These are phyloP conservation scores for Cathartes aura DNA, from an alignment of 2,113 vertebrate genomes.

Conservation along the genomic window DNA sequence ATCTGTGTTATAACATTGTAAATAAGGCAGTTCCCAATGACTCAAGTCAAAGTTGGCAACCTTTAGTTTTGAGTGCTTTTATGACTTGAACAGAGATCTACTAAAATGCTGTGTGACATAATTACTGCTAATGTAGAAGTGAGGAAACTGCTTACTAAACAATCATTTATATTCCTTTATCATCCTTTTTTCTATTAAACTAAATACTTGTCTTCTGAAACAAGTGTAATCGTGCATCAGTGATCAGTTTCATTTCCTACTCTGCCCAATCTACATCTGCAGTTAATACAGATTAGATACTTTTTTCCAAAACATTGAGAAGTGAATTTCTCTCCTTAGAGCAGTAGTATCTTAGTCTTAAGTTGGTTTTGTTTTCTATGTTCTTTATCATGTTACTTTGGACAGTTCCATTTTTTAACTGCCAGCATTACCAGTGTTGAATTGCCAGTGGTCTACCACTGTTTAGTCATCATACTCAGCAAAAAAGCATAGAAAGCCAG, in stretches of 20 bases:
- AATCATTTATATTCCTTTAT: background rate
- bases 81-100: background rate
- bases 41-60: background rate
- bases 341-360: background rate
- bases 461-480: background rate
- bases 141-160: background rate
- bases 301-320: background rate
- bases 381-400: background rate
- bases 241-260: background rate
- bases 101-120: background rate
- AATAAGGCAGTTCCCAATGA: background rate
- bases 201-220: background rate
- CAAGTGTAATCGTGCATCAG: rapidly evolving
- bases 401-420: background rate
- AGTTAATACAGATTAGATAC: background rate
- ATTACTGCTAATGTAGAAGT: background rate
- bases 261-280: background rate
- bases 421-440: rapidly evolving
- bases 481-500: background rate
- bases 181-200: background rate
- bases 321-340: background rate
- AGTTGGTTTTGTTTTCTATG: background rate
- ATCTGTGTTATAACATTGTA: background rate
- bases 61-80: background rate
- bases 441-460: background rate